phyloP scores from a whole-genome alignment of 2,888 invertebrate genomes.

The Empis livida region DNA sequence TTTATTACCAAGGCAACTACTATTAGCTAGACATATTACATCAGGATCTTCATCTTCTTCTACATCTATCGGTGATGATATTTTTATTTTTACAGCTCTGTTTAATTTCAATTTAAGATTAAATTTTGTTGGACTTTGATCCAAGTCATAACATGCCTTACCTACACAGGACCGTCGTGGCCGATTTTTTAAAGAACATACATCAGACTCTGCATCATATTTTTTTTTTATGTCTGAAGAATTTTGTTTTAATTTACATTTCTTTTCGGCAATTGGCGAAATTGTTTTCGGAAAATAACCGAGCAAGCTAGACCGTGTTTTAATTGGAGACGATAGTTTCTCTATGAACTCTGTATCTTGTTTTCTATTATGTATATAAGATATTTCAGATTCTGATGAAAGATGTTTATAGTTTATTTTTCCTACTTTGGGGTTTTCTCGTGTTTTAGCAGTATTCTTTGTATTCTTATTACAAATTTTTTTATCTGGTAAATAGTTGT shows the following conservation, averaged over 20 bases:
- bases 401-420: no score
- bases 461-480: not conserved
- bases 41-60: not conserved
- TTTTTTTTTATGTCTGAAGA: no score
- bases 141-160: conserved; percentile 28
- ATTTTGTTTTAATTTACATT: no score
- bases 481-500: conserved; percentile 1
- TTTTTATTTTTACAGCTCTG: conserved; percentile 2
- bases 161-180: conserved; percentile 26
- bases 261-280: conserved; percentile 20
- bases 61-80: not conserved
- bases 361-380: not conserved
- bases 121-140: conserved; percentile 19
- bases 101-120: conserved; percentile 6
- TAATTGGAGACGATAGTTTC: conserved; percentile 44
- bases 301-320: conserved; percentile 46
- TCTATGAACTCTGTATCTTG: conserved; percentile 35
- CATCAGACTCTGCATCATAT: no score
- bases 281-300: conserved; percentile 43
- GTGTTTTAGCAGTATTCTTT: not conserved
- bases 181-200: conserved; percentile 8
- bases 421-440: no score
- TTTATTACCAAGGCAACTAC: not conserved
- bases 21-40: not conserved
- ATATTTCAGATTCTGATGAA: no score